These are phyloP conservation scores for Oligia strigilis DNA, from an alignment of 2,888 invertebrate genomes.

Conservation along the genomic window DNA sequence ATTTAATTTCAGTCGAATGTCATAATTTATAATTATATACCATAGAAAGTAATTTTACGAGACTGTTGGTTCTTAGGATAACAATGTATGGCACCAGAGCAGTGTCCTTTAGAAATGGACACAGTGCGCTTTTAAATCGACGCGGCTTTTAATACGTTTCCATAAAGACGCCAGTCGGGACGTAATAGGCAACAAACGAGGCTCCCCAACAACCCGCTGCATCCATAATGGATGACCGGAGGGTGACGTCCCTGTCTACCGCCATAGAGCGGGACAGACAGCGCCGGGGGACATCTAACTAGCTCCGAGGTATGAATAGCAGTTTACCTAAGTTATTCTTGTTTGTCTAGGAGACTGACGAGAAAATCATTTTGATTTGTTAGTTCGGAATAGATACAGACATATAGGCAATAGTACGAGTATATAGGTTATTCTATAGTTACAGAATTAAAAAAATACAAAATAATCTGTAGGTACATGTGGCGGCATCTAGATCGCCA, in stretches of 20 bases:
- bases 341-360: background rate
- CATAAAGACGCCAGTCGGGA: background rate
- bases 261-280: constrained; percentile 3
- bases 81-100: background rate
- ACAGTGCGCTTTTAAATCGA: background rate
- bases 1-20: background rate
- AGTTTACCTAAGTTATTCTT: background rate
- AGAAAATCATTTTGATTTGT: background rate
- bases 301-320: constrained; percentile 12
- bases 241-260: constrained; percentile 19
- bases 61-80: background rate
- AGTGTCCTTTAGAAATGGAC: background rate
- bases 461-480: no score
- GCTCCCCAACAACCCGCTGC: constrained; percentile 18
- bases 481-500: no score
- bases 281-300: constrained; percentile 43
- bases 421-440: background rate
- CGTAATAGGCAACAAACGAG: constrained; percentile 42
- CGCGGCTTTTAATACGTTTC: background rate
- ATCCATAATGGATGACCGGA: constrained; percentile 42
- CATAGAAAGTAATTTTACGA: background rate
- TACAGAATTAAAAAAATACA: background rate
- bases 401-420: no score
- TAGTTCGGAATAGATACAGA: background rate
- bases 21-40: background rate